phyloP scores from a whole-genome alignment of 2,113 vertebrate genomes.

The Amphiprion percula region DNA sequence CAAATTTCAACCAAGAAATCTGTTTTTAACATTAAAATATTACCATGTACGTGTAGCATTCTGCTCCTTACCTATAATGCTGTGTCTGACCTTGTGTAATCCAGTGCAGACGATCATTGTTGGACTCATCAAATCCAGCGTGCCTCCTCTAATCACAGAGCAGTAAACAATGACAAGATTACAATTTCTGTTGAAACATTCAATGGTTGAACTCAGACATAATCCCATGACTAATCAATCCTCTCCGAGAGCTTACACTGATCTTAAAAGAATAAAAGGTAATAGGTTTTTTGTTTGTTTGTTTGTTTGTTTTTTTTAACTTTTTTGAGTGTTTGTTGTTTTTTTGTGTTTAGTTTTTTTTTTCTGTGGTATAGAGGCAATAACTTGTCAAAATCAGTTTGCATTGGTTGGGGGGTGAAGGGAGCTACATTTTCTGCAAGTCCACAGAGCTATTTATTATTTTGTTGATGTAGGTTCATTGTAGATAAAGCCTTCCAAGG shows the following conservation, averaged over 20 bases:
- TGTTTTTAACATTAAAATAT: no score
- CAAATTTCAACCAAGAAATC: no score
- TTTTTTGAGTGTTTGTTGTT: background rate
- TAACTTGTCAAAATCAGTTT: conserved; percentile 12
- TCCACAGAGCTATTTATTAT: conserved; percentile 68
- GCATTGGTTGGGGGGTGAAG: background rate
- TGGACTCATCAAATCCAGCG: conserved; percentile 47
- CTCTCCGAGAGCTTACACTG: conserved; percentile 65
- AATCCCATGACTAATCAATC: conserved; percentile 84
- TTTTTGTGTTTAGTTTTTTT: background rate
- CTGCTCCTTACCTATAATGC: conserved; percentile 29
- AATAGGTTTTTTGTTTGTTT: background rate
- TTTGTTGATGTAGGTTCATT: conserved; percentile 70
- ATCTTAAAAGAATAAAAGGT: conserved; percentile 71
- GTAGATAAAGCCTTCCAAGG: conserved; percentile 67
- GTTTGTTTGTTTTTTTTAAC: no score
- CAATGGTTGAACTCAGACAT: conserved; percentile 68
- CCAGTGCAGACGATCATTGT: conserved; percentile 47
- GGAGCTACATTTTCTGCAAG: conserved; percentile 33
- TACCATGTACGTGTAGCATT: no score
- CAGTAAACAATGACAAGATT: conserved; percentile 80
- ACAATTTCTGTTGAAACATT: conserved; percentile 75
- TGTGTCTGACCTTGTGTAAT: conserved; percentile 56
- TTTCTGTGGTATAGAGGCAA: conserved; percentile 11
- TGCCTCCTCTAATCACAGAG: conserved; percentile 47